Percentiles rank a stretch among this genome's conserved stretches.
These are phyloP conservation scores for Ispidina picta DNA, from an alignment of 2,797 vertebrate species.

Conservation along the genomic window DNA sequence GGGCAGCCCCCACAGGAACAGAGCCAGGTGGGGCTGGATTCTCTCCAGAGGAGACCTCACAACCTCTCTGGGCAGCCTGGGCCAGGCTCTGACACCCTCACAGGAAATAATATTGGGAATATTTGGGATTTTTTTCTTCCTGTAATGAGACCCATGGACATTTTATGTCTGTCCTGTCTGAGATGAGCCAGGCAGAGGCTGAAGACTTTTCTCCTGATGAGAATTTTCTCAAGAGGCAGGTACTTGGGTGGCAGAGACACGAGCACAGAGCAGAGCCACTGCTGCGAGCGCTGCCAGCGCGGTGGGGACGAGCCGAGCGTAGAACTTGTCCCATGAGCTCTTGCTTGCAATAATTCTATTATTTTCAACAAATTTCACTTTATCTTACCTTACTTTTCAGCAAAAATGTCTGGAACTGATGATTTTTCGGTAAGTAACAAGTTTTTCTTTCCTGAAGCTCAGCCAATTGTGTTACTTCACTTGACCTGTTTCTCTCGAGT, in stretches of 20 bases:
- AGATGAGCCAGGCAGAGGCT: neutral
- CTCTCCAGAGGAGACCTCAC: too few species aligned
- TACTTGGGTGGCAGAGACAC: neutral
- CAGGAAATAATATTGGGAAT: neutral
- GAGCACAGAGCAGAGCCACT: neutral
- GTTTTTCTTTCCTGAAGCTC: constrained; percentile 60
- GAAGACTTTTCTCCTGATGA: neutral
- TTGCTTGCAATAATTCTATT: constrained; percentile 19
- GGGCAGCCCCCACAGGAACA: too few species aligned
- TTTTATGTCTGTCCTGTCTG: neutral
- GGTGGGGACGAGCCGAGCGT: neutral
- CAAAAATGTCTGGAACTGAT: constrained; percentile 82
- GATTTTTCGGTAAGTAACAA: constrained; percentile 83
- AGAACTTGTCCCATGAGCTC: neutral
- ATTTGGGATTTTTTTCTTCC: neutral
- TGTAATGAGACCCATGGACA: neutral
- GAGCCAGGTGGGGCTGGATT: too few species aligned
- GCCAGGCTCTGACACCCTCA: too few species aligned
- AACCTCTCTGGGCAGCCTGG: too few species aligned
- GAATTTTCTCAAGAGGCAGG: neutral
- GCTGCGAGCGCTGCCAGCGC: neutral
- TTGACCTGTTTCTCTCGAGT: neutral
- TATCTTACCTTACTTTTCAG: constrained; percentile 74
- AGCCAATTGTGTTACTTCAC: neutral
- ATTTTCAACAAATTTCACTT: constrained; percentile 58